Evolutionary conservation across 2,797 vertebrate genomes (phyloP), one percentile per base, ranked within the genome.

Genomic region (Helarctos malayanus): DNA sequence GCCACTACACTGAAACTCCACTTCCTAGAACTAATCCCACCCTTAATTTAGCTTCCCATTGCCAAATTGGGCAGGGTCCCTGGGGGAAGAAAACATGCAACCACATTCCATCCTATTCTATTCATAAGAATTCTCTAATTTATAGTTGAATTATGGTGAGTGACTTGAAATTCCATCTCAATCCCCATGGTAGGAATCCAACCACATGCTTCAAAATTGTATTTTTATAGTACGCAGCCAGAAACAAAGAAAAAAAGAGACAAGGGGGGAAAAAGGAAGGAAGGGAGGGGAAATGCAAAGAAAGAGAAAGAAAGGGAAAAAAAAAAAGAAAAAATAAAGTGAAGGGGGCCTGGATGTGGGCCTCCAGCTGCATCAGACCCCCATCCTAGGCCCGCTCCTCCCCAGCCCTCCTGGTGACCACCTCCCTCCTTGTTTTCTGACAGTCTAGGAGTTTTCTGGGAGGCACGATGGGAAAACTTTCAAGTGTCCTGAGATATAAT

Each of bases 161-260:
- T 65, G 85, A 94, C 57, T 95, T 94, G 94, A 97, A 96, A 97
- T 97, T 96, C 89, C 96, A 94, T 86, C 73, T 63, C 15, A 21
- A 79, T 88, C 83, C 82, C 97, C 83, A 83, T 73, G 38, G 69
- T 96, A 38, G 71, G 59, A 94, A 75, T 63, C 85, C 29, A 87
- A 86, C n/a, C 79, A 59, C 82, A 78, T 25, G 73, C 57, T 87
- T 47, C 79, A 81, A 76, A 63, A 82, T 25, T 75, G 86, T 65
- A n/a, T 83, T 91, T 96, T 94, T 79, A 71, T 76, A 96, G 91
- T 85, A 86, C 0, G 1, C 4, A 88, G 85, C 73, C 89, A 94
- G 91, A 91, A 96, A 97, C 38, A 90, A 80, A 85, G 45, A 3
- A 38, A 35, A 45, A 45, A 56, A 29, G 71, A n/a, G 7, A 35